Conservation (phyloP, 2,888 invertebrate species). For the Pseudanteris insignis region DNA sequence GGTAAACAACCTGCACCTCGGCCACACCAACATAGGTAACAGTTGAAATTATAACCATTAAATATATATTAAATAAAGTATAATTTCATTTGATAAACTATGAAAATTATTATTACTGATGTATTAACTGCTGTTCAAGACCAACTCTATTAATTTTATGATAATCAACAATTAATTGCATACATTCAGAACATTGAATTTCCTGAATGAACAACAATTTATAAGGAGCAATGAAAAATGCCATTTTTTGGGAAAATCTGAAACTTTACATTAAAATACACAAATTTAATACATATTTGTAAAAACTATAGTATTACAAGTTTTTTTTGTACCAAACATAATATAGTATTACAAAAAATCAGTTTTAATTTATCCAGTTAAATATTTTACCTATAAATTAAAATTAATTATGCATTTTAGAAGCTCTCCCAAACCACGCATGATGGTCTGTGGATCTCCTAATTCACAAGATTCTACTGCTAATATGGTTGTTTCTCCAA, state of each 20-base stretch:
- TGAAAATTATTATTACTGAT: too few relatives aligned
- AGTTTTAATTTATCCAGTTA: not conserved
- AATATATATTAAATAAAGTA: too few relatives aligned
- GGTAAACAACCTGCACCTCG: constrained; percentile 75
- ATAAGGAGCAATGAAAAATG: too few relatives aligned
- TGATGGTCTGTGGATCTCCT: constrained; percentile 64
- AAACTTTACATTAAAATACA: not conserved
- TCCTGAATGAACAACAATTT: too few relatives aligned
- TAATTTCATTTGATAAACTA: too few relatives aligned
- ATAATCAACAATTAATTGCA: too few relatives aligned
- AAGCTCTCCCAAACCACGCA: constrained; percentile 69
- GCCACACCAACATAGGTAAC: constrained; percentile 69
- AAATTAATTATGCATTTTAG: constrained; percentile 53
- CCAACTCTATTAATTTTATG: too few relatives aligned
- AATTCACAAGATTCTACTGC: constrained; percentile 67
- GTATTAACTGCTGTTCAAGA: too few relatives aligned
- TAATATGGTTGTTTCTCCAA: constrained; percentile 64
- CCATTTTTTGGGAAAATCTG: not conserved
- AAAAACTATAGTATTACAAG: too few relatives aligned
- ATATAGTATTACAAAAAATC: not conserved
- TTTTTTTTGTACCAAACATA: too few relatives aligned
- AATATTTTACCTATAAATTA: not conserved
- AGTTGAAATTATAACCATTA: too few relatives aligned
- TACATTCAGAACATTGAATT: too few relatives aligned
- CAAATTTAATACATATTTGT: not conserved